phyloP scores from a whole-genome alignment of 2,113 vertebrate genomes.

The Charina bottae region DNA sequence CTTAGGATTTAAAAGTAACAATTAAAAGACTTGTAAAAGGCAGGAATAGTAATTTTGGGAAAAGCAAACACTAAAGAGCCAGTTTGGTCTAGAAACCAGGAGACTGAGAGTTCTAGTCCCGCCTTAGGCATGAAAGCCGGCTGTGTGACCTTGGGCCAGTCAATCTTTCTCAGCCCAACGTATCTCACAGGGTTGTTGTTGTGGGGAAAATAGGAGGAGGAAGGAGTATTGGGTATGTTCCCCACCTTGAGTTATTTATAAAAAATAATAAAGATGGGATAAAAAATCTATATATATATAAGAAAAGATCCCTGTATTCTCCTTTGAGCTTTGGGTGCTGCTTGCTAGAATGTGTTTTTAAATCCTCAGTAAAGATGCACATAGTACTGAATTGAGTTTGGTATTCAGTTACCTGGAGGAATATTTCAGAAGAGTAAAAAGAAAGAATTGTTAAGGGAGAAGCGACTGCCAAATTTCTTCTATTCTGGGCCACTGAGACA shows the following conservation, averaged over 20 bases:
- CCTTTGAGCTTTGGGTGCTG: slow-evolving; percentile 26
- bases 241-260: too few species aligned
- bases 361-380: slow-evolving; percentile 60
- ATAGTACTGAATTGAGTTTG: slow-evolving; percentile 63
- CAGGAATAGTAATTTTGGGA: background rate
- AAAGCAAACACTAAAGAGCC: background rate
- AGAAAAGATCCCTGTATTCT: background rate
- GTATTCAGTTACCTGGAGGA: slow-evolving; percentile 57
- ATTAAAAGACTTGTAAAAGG: slow-evolving; percentile 3
- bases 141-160: too few species aligned
- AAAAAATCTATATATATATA: too few species aligned
- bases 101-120: too few species aligned
- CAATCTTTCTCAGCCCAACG: too few species aligned
- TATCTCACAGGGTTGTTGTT: too few species aligned
- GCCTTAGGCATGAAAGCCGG: too few species aligned
- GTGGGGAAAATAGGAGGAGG: too few species aligned
- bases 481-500: slow-evolving; percentile 39
- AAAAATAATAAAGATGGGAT: too few species aligned
- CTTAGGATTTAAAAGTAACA: background rate
- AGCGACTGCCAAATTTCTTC: slow-evolving; percentile 53
- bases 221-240: too few species aligned
- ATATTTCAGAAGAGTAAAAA: slow-evolving; percentile 59
- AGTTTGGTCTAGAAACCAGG: too few species aligned
- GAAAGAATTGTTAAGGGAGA: slow-evolving; percentile 63
- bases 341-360: slow-evolving; percentile 43